Evolutionary conservation across 2,888 invertebrate species (phyloP).

Genomic region (Eretmocerus hayati): DNA sequence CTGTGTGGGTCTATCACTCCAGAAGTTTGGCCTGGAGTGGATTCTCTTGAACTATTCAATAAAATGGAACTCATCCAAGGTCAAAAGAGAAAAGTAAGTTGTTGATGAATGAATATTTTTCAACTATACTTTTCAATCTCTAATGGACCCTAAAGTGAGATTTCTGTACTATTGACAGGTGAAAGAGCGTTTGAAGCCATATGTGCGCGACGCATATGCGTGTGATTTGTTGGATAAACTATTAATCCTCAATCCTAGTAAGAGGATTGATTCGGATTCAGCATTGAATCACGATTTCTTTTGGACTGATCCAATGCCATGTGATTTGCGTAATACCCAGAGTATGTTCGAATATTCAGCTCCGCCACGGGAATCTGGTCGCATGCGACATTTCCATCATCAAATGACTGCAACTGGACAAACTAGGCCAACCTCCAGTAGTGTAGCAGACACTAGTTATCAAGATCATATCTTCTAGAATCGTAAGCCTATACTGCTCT

Average conservation of each 20-base stretch:
- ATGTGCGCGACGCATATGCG: conserved; percentile 85
- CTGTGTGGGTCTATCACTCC: conserved; percentile 93
- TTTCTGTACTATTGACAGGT: conserved; percentile 88
- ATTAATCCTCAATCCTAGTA: conserved; percentile 84
- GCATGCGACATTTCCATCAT: conserved; percentile 65
- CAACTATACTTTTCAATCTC: conserved; percentile 76
- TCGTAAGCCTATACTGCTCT: too few relatives aligned
- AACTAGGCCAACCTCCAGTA: conserved; percentile 44
- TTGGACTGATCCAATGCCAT: conserved; percentile 96
- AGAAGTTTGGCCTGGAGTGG: conserved; percentile 90
- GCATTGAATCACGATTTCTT: conserved; percentile 97
- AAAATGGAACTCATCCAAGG: conserved; percentile 82
- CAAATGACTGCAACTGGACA: conserved; percentile 48
- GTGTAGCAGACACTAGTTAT: conserved; percentile 73
- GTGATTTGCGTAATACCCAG: conserved; percentile 74
- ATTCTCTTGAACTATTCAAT: conserved; percentile 77
- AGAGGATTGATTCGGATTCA: conserved; percentile 81
- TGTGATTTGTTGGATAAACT: conserved; percentile 90
- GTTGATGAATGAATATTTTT: too few relatives aligned
- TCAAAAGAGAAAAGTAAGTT: conserved; percentile 69
- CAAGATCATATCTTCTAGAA: conserved; percentile 77
- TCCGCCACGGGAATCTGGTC: conserved; percentile 63
- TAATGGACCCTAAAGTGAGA: too few relatives aligned
- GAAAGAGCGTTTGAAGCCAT: conserved; percentile 65
- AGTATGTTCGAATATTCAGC: conserved; percentile 92